Evolutionary conservation across 2,797 vertebrate genomes (phyloP), one percentile per base, ranked within the genome.

Genomic region (Syngnathus rostellatus): DNA sequence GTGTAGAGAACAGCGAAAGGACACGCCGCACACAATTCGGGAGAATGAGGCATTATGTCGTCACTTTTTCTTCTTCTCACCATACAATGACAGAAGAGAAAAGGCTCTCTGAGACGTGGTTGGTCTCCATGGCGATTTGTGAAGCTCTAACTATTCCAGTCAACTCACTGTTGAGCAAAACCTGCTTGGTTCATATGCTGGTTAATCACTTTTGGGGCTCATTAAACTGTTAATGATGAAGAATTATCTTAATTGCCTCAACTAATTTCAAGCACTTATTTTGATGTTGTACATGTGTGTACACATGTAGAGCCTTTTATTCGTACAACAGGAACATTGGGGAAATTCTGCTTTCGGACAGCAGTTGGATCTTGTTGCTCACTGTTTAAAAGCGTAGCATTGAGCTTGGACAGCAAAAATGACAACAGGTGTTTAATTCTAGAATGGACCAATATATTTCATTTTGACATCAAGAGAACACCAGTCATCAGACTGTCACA

Each of bases 91-190:
- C 81, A 75, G 65, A 70, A 64, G 68, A 74, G 74, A 78, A 86
- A 80, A 81, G 72, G 72, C 77, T 72, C 74, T 61, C 9, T 45
- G 64, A 77, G 77, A 83, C 74, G 68, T 16, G 38, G 63, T 72
- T 74, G 39, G 81, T 89, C 83, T 79, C 88, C 81, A 87, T 87
- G 87, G 84, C 65, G 84, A 90, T 81, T 81, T 70, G 38, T 60
- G 9, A 60, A 60, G 17, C 5, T 17, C 39, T n/a, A 40, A 2
- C 19, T 23, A 21, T 8, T 21, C n/a, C n/a, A 23, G 58, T n/a
- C 17, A 39, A 4, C 31, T 31, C 31, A 31, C 31, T 59, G n/a
- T 53, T 53, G n/a, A 53, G 19, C n/a, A 40, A 60, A 60, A 60
- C 58, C 58, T 14, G 37, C 19, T 10, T 60, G 17, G 38, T 60